A percentile compares a stretch with the other conserved stretches of the same genome.
Evolutionary conservation across 2,888 invertebrate genomes (phyloP).

Genomic region (Latrodectus elegans): DNA sequence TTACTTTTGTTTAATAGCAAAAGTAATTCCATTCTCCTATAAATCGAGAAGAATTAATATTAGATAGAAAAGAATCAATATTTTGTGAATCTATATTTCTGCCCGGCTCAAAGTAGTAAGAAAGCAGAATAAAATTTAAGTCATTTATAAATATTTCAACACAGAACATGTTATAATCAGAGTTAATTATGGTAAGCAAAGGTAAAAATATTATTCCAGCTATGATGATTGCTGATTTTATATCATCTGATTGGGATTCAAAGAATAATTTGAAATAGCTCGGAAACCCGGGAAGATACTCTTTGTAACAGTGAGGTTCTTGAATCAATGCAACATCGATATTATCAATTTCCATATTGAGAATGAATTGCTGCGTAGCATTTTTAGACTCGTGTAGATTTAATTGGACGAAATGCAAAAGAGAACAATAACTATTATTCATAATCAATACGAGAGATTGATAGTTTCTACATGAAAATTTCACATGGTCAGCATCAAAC

Average conservation of each 20-base stretch:
- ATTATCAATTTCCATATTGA: not conserved
- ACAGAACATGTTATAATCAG: conserved; percentile 10
- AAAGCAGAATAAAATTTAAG: not conserved
- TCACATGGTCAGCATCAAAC: not conserved
- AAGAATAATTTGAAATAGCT: not conserved
- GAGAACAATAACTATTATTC: not conserved
- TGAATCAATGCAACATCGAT: conserved; percentile 23
- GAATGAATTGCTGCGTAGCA: no score
- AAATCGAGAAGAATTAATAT: not conserved
- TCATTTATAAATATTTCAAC: not conserved
- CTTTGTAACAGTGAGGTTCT: not conserved
- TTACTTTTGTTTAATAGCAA: not conserved
- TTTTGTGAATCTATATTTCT: not conserved
- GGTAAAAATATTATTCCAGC: not conserved
- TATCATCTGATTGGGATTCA: not conserved
- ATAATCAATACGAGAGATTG: not conserved
- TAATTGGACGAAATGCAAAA: no score
- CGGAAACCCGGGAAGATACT: not conserved
- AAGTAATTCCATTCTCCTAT: not conserved
- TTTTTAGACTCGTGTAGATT: no score
- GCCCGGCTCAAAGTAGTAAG: conserved; percentile 18
- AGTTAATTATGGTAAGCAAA: conserved; percentile 14
- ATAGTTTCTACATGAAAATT: conserved; percentile 9
- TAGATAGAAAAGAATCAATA: not conserved
- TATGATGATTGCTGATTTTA: not conserved